phyloP scores from a whole-genome alignment of 2,113 vertebrate genomes.

The Boleophthalmus pectinirostris region DNA sequence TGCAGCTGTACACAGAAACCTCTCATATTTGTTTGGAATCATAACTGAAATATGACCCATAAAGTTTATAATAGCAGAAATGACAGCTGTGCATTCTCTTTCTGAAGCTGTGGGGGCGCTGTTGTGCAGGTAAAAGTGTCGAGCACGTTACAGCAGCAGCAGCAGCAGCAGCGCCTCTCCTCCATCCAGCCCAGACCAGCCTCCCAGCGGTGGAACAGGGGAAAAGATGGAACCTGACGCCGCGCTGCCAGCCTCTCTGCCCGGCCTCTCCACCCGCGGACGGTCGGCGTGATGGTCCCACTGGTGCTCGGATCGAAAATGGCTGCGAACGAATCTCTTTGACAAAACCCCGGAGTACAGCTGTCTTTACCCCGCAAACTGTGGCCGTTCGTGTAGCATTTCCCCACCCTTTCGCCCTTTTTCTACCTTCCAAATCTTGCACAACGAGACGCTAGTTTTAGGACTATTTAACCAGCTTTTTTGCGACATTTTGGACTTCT shows the following conservation, averaged over 20 bases:
- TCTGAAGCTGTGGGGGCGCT: constrained; percentile 46
- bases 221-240: constrained; percentile 70
- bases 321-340: constrained; percentile 45
- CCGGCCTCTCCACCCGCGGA: constrained; percentile 45
- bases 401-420: constrained; percentile 55
- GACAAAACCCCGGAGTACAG: constrained; percentile 21
- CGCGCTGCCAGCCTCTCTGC: constrained; percentile 48
- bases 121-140: constrained; percentile 37
- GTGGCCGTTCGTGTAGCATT: constrained; percentile 49
- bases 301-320: constrained; percentile 50
- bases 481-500: constrained; percentile 7
- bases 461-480: not conserved
- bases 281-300: constrained; percentile 38
- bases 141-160: constrained; percentile 39
- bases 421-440: constrained; percentile 57
- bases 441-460: constrained; percentile 28
- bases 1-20: not conserved
- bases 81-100: too few relatives aligned
- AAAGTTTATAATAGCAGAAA: not conserved
- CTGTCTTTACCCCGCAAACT: constrained; percentile 32
- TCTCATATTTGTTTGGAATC: not conserved
- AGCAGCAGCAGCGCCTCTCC: not conserved
- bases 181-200: constrained; percentile 53
- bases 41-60: not conserved
- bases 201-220: constrained; percentile 55